Evolutionary conservation across 64 coral and sea anemone genomes (phyloP), one percentile per base, ranked within the genome.

Genomic region (Montipora sp.): DNA sequence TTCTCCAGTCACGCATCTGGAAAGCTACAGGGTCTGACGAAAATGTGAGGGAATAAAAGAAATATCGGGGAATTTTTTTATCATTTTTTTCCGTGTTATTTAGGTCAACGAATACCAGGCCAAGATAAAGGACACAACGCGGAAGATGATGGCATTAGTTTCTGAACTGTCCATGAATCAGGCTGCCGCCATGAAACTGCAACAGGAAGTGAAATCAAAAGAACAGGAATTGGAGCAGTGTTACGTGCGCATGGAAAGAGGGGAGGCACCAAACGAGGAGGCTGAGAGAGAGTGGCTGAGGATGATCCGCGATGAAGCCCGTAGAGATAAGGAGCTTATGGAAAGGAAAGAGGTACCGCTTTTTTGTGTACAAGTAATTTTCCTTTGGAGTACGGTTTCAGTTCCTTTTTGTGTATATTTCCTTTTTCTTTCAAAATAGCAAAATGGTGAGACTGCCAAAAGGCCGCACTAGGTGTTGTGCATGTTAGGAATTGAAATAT

Each of bases 71-170:
- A 36, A 36, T 36, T 36, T 36, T 36, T 36, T 36, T 0, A 36
- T 36, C 2, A 4, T 84, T 18, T 15, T 36, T 80, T 51, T 55
- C 36, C 12, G 69, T 69, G 16, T 18, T 75, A 47, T 51, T 36
- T 22, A 99, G 98, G 98, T 99, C 2, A 99, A 99, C 27, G 98
- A 99, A 60, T 99, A 95, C 80, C 98, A 99, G 92, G 98, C 94
- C 18, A 99, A 94, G 61, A 99, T 99, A 81, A 99, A 99, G 61
- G 98, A 95, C 73, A 99, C 98, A 0, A 99, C 98, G 20, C 92
- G 98, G 57, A 99, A 99, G 71, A 99, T 99, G 98, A 99, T 99
- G 98, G 98, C 98, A 10, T 91, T 99, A 84, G 98, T 99, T 5
- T 99, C 98, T 0, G 98, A 99, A 51, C 85, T 99, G 45, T 99